phyloP scores from a whole-genome alignment of 2,888 invertebrate species.

The Criorhina ranunculi region DNA sequence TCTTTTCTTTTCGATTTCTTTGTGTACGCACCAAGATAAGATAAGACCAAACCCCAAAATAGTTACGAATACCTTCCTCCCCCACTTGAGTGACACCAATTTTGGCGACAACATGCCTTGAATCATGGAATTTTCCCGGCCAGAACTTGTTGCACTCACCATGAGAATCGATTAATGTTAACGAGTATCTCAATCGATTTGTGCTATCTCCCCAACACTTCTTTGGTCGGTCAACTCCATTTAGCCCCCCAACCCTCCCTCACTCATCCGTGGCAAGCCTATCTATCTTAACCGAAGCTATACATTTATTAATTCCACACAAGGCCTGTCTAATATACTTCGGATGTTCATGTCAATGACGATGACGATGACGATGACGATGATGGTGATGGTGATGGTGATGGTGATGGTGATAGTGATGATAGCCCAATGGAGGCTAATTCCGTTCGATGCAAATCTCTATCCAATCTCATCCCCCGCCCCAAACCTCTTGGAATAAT shows the following conservation, averaged over 20 bases:
- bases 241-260: slow-evolving; percentile 24
- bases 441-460: slow-evolving; percentile 38
- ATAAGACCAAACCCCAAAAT: neutral
- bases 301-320: slow-evolving; percentile 48
- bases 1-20: neutral
- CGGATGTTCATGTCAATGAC: slow-evolving; percentile 69
- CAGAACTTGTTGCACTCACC: slow-evolving; percentile 12
- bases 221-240: slow-evolving; percentile 22
- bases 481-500: slow-evolving; percentile 12
- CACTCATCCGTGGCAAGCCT: neutral
- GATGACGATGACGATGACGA: slow-evolving; percentile 50
- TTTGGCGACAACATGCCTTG: neutral
- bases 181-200: slow-evolving; percentile 38
- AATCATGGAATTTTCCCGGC: neutral
- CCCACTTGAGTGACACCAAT: neutral
- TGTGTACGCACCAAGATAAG: neutral
- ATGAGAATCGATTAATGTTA: slow-evolving; percentile 20
- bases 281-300: slow-evolving; percentile 10
- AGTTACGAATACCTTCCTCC: neutral
- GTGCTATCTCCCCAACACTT: slow-evolving; percentile 27
- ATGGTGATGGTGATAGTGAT: slow-evolving; percentile 26
- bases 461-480: slow-evolving; percentile 5
- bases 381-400: slow-evolving; percentile 27
- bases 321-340: slow-evolving; percentile 48
- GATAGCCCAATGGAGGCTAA: slow-evolving; percentile 41